These are phyloP conservation scores for Patiria pectinifera DNA, from an alignment of 53 echinoderm and acorn worm genomes.

Conservation along the genomic window DNA sequence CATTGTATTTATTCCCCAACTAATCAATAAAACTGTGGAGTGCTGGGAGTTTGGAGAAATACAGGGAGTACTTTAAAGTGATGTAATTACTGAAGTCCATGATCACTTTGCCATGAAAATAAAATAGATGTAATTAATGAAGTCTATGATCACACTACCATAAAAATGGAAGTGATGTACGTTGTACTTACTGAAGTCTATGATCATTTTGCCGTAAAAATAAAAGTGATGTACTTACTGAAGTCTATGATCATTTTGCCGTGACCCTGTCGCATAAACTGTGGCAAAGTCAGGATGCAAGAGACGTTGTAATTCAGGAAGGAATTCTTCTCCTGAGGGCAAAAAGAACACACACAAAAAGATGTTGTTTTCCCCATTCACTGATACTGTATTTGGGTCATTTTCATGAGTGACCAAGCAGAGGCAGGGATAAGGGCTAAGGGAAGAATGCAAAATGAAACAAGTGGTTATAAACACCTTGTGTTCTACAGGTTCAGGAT, in stretches of 20 bases:
- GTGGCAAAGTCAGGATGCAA: slow-evolving; percentile 95
- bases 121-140: too few relatives aligned
- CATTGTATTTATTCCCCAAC: too few relatives aligned
- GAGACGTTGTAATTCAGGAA: slow-evolving; percentile 99
- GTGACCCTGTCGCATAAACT: slow-evolving; percentile 97
- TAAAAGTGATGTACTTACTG: slow-evolving; percentile 75
- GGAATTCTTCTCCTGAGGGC: slow-evolving; percentile 95
- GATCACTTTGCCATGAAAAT: slow-evolving; percentile 94
- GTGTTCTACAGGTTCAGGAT: too few relatives aligned
- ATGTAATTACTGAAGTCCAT: slow-evolving; percentile 96
- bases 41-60: too few relatives aligned
- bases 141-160: slow-evolving; percentile 97
- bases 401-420: too few relatives aligned
- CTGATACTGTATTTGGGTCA: too few relatives aligned
- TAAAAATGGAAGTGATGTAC: not conserved
- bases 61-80: too few relatives aligned
- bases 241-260: slow-evolving; percentile 99
- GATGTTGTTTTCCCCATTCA: not conserved
- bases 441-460: too few relatives aligned
- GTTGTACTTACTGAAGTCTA: slow-evolving; percentile 93
- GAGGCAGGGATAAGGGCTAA: too few relatives aligned
- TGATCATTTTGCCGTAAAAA: slow-evolving; percentile 84
- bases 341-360: not conserved
- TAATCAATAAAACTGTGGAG: too few relatives aligned
- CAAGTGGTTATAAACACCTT: too few relatives aligned